phyloP scores from a whole-genome alignment of 1,140 invertebrate species.

The Thalassaphorura encarpata region DNA sequence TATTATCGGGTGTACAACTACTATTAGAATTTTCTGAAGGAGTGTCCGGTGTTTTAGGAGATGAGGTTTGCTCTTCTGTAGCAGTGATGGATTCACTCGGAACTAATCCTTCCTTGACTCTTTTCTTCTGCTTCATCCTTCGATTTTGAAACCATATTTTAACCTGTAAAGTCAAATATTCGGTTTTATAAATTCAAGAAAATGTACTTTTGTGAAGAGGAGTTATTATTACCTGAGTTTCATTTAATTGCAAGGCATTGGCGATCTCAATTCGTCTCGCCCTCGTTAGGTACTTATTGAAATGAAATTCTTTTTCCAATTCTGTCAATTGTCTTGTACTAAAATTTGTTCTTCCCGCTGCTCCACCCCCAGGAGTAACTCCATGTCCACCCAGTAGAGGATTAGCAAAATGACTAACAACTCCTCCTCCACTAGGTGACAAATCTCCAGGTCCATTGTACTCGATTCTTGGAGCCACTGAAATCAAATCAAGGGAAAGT shows the following conservation, averaged over 20 bases:
- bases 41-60: slow-evolving; percentile 31
- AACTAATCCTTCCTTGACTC: slow-evolving; percentile 80
- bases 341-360: slow-evolving; percentile 91
- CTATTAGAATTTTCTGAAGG: slow-evolving; percentile 32
- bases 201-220: background rate
- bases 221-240: slow-evolving; percentile 62
- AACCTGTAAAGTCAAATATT: slow-evolving; percentile 40
- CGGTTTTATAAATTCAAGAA: background rate
- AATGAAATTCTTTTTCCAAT: slow-evolving; percentile 98
- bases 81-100: slow-evolving; percentile 45
- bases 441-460: slow-evolving; percentile 19
- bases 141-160: slow-evolving; percentile 90
- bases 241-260: slow-evolving; percentile 86
- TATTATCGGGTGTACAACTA: slow-evolving; percentile 31
- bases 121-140: slow-evolving; percentile 87
- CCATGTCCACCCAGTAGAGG: slow-evolving; percentile 17
- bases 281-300: slow-evolving; percentile 96
- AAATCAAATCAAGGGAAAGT: slow-evolving; percentile 11
- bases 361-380: slow-evolving; percentile 43
- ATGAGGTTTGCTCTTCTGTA: slow-evolving; percentile 28
- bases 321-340: slow-evolving; percentile 98
- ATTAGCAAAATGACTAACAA: slow-evolving; percentile 17
- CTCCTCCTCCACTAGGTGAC: background rate
- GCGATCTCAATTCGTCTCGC: slow-evolving; percentile 96
- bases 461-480: slow-evolving; percentile 30